Evolutionary conservation across 1,140 invertebrate species (phyloP).

Genomic region (Zaprionus taronus): DNA sequence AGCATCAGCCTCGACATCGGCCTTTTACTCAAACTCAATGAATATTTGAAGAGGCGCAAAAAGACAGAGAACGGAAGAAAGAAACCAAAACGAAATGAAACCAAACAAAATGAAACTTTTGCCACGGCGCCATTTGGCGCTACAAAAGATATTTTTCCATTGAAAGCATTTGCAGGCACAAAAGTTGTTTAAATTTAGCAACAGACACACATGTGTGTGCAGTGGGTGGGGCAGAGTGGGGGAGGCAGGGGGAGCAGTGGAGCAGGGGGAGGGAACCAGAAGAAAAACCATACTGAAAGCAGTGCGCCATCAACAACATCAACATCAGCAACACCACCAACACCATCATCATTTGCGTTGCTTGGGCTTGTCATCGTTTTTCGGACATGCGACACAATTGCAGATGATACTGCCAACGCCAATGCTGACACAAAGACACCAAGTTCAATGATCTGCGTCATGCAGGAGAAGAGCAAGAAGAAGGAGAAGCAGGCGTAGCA

Average conservation of each 20-base stretch:
- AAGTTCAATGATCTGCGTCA: conserved; percentile 59
- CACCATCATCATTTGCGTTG: conserved; percentile 33
- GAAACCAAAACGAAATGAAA: conserved; percentile 23
- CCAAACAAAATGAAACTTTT: conserved; percentile 66
- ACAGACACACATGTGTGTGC: conserved; percentile 67
- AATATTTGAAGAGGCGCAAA: conserved; percentile 76
- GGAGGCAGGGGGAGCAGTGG: neutral
- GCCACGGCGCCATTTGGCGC: conserved; percentile 80
- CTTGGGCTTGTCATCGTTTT: conserved; percentile 40
- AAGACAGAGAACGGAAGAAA: conserved; percentile 3
- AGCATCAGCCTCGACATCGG: conserved; percentile 4
- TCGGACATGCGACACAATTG: conserved; percentile 66
- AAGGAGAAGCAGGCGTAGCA: neutral
- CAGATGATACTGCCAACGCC: conserved; percentile 27
- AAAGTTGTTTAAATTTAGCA: conserved; percentile 79
- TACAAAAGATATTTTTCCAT: conserved; percentile 81
- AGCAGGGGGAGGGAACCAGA: neutral
- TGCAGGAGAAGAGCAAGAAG: neutral
- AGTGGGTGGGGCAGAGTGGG: conserved; percentile 47
- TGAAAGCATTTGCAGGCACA: conserved; percentile 70
- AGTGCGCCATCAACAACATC: neutral
- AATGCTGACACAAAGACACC: conserved; percentile 38
- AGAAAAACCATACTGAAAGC: neutral
- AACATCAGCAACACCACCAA: too few species aligned
- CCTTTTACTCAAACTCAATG: conserved; percentile 81